Base-by-base conservation (phyloP, 2,113 vertebrate genomes). In the Henicopernis longicauda region DNA sequence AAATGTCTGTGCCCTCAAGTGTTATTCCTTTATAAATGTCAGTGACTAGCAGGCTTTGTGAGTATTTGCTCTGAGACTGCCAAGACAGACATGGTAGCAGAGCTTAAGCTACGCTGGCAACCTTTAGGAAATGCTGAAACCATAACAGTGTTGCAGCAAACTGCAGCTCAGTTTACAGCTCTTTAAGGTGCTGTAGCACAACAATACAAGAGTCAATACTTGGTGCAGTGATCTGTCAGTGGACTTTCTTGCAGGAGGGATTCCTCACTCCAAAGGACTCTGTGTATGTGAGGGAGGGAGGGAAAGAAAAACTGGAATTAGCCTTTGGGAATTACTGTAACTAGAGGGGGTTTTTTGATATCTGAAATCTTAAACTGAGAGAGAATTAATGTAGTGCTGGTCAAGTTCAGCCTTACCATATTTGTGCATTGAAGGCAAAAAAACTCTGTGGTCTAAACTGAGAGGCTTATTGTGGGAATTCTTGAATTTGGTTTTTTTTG, bases 331-430 rank as follows among this genome's bases (percentile, higher is more conserved):
- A 50, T 84, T 73, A 23, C 11, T 0, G 0, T 45, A 59, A 45
- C 10, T 55, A 18, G 29, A 55, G 16, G 10, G 1, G 6, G 0
- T 1, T 10, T 58, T 49, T 40, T 8, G 11, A 36, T 50, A 38
- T 55, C 11, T 71, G 19, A 58, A 63, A 16, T 62, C 29, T 82
- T 84, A 15, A 31, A 16, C 4, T 76, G 29, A 72, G 31, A 63
- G 26, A 19, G 8, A 70, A 71, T 69, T 71, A 38, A 26, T 6
- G 3, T 54, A 67, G 38, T 54, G 26, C 17, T 87, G 14, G 8
- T 71, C 10, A 71, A 85, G 32, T 63, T 92, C 70, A 87, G 32
- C 26, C 26, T 82, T 59, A 52, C 5, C 0, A 0, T 67, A 6
- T 20, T 20, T 85, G 34, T n/a, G 32, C 9, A 31, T 26, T 40